phyloP scores from a whole-genome alignment of 2,797 vertebrate species.

The Liparis tanakae region DNA sequence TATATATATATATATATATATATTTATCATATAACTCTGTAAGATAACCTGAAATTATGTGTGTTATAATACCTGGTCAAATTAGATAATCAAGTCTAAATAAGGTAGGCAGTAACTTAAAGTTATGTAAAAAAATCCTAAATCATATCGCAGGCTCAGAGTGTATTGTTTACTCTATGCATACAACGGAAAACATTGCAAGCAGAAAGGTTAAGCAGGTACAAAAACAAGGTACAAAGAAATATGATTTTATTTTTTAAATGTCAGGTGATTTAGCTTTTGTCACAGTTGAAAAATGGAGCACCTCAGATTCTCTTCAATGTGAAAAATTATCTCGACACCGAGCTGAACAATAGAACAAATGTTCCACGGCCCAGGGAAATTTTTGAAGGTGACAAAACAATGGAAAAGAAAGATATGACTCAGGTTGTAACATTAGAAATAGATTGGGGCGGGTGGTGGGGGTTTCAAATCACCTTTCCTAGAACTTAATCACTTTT shows the following conservation, averaged over 20 bases:
- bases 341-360: slow-evolving; percentile 59
- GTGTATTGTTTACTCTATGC: slow-evolving; percentile 10
- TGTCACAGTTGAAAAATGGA: slow-evolving; percentile 65
- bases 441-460: slow-evolving; percentile 60
- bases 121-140: too few relatives aligned
- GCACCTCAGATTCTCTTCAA: slow-evolving; percentile 49
- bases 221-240: slow-evolving; percentile 50
- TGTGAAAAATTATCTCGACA: slow-evolving; percentile 66
- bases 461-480: slow-evolving; percentile 71
- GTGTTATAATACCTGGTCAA: too few relatives aligned
- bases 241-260: slow-evolving; percentile 44
- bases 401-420: slow-evolving; percentile 62
- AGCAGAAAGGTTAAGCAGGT: slow-evolving; percentile 18
- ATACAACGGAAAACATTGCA: slow-evolving; percentile 28
- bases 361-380: slow-evolving; percentile 56
- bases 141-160: too few relatives aligned
- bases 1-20: slow-evolving; percentile 8
- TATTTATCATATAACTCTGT: background rate
- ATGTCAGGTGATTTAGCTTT: slow-evolving; percentile 56
- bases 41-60: background rate
- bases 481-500: slow-evolving; percentile 73
- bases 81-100: too few relatives aligned
- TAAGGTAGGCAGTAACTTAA: too few relatives aligned
- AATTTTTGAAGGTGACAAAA: slow-evolving; percentile 69
- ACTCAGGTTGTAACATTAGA: slow-evolving; percentile 69